Evolutionary conservation across 2,113 vertebrate genomes (phyloP).

Genomic region (Leucoraja erinaceus): DNA sequence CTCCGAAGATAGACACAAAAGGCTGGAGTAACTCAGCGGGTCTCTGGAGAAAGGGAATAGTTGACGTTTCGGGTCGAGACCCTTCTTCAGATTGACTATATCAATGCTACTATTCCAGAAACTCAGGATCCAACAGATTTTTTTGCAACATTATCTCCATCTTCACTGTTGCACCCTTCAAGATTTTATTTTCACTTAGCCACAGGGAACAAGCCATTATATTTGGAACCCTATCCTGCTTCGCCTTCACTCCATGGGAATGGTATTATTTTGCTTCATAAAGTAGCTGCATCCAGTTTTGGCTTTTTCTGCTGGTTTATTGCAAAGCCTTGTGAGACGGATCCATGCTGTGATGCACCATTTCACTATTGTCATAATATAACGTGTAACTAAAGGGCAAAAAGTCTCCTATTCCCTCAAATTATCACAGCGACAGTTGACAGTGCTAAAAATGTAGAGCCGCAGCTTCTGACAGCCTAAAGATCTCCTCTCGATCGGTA

Average conservation of each 20-base stretch:
- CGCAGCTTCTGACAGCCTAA: neutral
- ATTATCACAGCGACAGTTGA: slow-evolving; percentile 15
- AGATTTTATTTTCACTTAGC: neutral
- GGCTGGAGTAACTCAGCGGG: too few relatives aligned
- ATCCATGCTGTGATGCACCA: neutral
- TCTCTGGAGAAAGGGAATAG: too few relatives aligned
- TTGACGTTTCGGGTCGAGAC: too few relatives aligned
- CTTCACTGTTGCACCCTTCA: neutral
- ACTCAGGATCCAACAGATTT: too few relatives aligned
- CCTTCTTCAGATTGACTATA: too few relatives aligned
- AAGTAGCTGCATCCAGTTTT: neutral
- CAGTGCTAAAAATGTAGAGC: neutral
- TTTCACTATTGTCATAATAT: slow-evolving; percentile 7
- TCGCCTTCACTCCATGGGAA: neutral
- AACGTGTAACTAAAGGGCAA: neutral
- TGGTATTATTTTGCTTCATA: neutral
- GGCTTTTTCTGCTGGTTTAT: neutral
- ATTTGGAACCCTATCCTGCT: neutral
- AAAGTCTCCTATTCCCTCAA: neutral
- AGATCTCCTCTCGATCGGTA: slow-evolving; percentile 3
- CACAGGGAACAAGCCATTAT: neutral
- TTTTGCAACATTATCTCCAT: neutral
- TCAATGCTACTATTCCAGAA: too few relatives aligned
- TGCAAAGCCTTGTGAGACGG: neutral
- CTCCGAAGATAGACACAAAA: too few relatives aligned